Conservation (phyloP, 2,888 invertebrate genomes). For the Brassicogethes aeneus region DNA sequence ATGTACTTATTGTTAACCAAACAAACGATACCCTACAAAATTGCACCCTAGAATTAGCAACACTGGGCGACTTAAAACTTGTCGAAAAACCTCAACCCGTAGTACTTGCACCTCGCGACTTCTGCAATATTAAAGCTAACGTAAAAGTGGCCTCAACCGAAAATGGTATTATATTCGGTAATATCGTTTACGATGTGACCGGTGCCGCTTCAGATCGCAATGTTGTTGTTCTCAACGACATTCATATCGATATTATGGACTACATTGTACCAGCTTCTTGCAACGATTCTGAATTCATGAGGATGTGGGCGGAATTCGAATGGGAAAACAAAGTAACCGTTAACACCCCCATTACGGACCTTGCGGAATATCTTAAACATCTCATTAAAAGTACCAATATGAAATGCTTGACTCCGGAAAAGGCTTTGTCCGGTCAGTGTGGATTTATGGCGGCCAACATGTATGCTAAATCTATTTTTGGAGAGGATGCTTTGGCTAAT, state of each 20-base stretch:
- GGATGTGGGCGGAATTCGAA: constrained; percentile 99
- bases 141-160: constrained; percentile 99
- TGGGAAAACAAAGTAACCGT: constrained; percentile 99
- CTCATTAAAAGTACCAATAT: constrained; percentile 94
- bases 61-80: constrained; percentile 92
- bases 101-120: constrained; percentile 94
- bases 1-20: constrained; percentile 97
- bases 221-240: constrained; percentile 97
- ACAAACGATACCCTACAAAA: constrained; percentile 97
- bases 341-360: constrained; percentile 85
- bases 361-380: constrained; percentile 88
- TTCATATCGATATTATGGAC: constrained; percentile 99
- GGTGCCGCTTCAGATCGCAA: constrained; percentile 89
- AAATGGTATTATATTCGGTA: constrained; percentile 99
- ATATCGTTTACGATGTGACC: constrained; percentile 95
- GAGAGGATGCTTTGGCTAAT: constrained; percentile 98
- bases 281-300: constrained; percentile 91
- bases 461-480: constrained; percentile 96
- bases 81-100: constrained; percentile 96
- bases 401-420: constrained; percentile 97
- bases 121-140: constrained; percentile 96
- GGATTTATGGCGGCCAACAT: constrained; percentile 99
- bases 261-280: constrained; percentile 94
- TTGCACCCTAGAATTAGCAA: constrained; percentile 94
- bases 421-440: constrained; percentile 93